phyloP scores from a whole-genome alignment of 2,797 vertebrate genomes.

The Nyctalus aviator region DNA sequence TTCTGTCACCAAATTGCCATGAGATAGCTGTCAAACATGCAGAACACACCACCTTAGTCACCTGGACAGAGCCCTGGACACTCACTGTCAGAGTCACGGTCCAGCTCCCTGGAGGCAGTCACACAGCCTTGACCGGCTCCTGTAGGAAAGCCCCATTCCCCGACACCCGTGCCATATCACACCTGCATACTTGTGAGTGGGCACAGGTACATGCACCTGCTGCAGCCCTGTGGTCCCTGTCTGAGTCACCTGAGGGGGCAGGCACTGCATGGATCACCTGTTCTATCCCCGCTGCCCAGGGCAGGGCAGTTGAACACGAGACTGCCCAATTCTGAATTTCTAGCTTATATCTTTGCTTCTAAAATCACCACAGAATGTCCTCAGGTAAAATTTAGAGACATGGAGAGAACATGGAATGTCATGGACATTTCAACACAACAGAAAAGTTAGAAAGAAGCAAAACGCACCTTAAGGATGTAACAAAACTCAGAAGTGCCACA shows the following conservation, averaged over 20 bases:
- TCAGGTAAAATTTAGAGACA: accelerated
- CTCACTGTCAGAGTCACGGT: accelerated
- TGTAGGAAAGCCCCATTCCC: accelerated
- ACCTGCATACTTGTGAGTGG: background rate
- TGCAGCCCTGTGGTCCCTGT: accelerated
- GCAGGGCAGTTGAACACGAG: accelerated
- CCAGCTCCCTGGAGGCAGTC: accelerated
- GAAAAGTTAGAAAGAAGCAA: too few relatives aligned
- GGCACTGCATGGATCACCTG: background rate
- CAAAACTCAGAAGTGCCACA: accelerated
- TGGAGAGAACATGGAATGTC: background rate
- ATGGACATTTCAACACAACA: too few relatives aligned
- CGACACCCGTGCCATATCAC: accelerated
- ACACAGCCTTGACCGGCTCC: too few relatives aligned
- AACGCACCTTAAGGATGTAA: accelerated
- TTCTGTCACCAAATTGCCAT: too few relatives aligned
- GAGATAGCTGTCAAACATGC: accelerated
- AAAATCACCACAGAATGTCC: accelerated
- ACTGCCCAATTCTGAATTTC: accelerated
- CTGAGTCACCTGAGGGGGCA: background rate
- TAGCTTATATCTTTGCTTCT: background rate
- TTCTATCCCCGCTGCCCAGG: background rate
- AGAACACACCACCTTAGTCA: accelerated
- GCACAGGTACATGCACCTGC: background rate
- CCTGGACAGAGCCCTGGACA: accelerated